Evolutionary conservation across 2,113 vertebrate genomes (phyloP), one percentile per base, ranked within the genome.

Genomic region (Meriones unguiculatus): DNA sequence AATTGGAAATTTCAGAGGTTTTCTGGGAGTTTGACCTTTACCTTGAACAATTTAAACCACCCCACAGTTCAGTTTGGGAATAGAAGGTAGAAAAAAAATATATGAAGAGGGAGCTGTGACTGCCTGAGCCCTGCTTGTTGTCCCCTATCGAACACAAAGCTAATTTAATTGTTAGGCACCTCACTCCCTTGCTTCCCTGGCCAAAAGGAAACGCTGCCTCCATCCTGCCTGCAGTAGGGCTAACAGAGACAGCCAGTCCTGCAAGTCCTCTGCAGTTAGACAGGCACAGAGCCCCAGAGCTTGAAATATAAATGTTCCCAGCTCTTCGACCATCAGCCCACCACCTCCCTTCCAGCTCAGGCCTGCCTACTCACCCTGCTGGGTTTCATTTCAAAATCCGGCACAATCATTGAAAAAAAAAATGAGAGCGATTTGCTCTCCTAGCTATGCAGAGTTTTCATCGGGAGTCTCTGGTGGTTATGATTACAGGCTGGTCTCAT

Each of bases 341-440:
- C 2, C 0, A 0, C 64, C 70, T 67, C n/a, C 86, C 35, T 0
- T 0, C 65, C 65, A 95, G 52, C 82, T 80, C 65, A 80, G 50
- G 81, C 90, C 96, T 90, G 89, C 95, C 95, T 9, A 7, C 81
- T 97, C 46, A 57, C 87, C 97, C 94, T 0, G 0, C 93, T 96
- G 88, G 77, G 88, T 91, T 95, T 95, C 84, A 98, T 96, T 95
- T 96, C 97, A 94, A 96, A 96, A 87, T 97, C 95, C 95, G 96
- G 88, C 25, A 38, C 94, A 91, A 87, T 95, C 90, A 84, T 93
- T 90, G 97, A 75, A 93, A 46, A 57, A 57, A 57, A 57, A 69
- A 91, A 78, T 0, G 25, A 70, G 85, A 93, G 64, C 52, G 14
- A 93, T 95, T 97, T 84, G 57, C 95, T 95, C 92, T 92, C 87